Conservation (phyloP, 1,140 invertebrate genomes). For the Papilio xuthus region DNA sequence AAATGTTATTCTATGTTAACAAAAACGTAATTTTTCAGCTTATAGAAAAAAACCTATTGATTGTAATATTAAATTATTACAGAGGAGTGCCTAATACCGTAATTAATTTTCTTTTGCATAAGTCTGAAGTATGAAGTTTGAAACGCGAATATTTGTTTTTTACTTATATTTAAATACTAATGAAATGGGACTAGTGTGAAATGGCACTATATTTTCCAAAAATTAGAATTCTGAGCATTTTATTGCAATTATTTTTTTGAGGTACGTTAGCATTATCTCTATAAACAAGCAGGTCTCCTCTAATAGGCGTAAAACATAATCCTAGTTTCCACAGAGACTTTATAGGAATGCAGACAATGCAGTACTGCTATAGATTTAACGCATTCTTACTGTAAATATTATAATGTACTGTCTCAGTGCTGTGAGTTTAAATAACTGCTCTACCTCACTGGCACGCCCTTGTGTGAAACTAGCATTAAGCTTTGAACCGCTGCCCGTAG, state of each 20-base stretch:
- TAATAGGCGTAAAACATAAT: constrained; percentile 70
- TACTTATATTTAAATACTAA: not conserved
- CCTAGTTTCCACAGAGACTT: not conserved
- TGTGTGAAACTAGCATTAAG: constrained; percentile 50
- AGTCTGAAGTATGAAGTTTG: not conserved
- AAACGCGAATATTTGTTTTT: not conserved
- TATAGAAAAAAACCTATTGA: no score
- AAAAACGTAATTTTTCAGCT: no score
- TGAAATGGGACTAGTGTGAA: no score
- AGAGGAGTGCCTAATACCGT: no score
- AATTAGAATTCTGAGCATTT: not conserved
- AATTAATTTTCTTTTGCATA: not conserved
- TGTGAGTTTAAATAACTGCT: not conserved
- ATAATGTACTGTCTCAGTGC: not conserved
- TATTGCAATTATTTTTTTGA: not conserved
- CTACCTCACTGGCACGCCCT: not conserved
- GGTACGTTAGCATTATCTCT: not conserved
- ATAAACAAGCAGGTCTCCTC: constrained; percentile 43
- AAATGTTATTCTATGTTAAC: not conserved
- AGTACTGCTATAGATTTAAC: not conserved
- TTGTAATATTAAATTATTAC: no score
- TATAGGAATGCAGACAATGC: not conserved
- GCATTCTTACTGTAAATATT: not conserved
- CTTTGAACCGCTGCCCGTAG: constrained; percentile 45
- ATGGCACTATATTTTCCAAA: no score